These are phyloP conservation scores for Leptodactylus fuscus DNA, from an alignment of 2,113 vertebrate genomes.

Conservation along the genomic window DNA sequence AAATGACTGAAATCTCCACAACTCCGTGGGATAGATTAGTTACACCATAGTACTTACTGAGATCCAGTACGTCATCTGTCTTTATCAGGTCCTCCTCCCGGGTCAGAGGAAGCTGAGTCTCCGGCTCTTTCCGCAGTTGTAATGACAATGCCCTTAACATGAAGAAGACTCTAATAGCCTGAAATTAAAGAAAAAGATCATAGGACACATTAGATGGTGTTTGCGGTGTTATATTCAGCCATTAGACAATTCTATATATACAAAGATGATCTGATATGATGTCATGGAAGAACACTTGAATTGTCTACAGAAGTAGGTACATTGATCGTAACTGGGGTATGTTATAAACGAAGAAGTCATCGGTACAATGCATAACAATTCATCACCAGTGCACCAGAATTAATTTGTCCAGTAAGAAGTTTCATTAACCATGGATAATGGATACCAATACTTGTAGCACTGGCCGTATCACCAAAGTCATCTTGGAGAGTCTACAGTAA, in stretches of 20 bases:
- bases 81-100: constrained; percentile 95
- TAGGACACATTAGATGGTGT: background rate
- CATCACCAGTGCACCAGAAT: too few species aligned
- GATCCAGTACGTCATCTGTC: constrained; percentile 93
- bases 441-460: background rate
- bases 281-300: background rate
- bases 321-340: too few species aligned
- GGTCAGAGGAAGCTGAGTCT: constrained; percentile 93
- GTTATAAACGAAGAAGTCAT: too few species aligned
- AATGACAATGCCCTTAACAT: constrained; percentile 92
- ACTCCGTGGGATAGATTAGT: too few species aligned
- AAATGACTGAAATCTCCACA: too few species aligned
- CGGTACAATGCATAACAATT: too few species aligned
- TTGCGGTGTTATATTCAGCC: background rate
- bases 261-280: too few species aligned
- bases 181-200: constrained; percentile 34
- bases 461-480: too few species aligned
- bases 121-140: constrained; percentile 85
- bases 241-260: background rate
- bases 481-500: too few species aligned
- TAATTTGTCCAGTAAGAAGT: background rate
- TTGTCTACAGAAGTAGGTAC: too few species aligned
- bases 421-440: background rate
- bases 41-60: constrained; percentile 92
- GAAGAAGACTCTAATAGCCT: constrained; percentile 98